Evolutionary conservation across 2,113 vertebrate species (phyloP).

Genomic region (Mobula hypostoma): DNA sequence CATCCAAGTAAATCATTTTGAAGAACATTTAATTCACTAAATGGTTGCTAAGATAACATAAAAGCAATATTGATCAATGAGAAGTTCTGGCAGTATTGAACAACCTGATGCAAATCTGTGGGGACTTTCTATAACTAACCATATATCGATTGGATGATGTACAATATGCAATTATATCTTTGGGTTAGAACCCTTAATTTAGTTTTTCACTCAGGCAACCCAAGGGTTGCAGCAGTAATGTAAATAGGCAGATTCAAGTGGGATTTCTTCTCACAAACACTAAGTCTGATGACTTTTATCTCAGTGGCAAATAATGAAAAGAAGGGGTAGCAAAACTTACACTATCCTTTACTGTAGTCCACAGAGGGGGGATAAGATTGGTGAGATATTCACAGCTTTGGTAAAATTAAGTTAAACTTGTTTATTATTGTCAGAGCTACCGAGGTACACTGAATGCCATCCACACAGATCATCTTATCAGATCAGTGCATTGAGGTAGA

Average conservation of each 20-base stretch:
- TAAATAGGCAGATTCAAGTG: neutral
- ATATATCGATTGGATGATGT: neutral
- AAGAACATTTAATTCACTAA: slow-evolving; percentile 3
- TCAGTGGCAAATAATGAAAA: neutral
- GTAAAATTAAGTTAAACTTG: too few species aligned
- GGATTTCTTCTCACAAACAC: neutral
- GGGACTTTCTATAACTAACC: slow-evolving; percentile 23
- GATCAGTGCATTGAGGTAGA: too few species aligned
- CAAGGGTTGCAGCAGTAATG: neutral
- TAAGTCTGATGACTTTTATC: neutral
- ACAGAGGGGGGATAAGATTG: neutral
- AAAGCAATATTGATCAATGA: slow-evolving; percentile 9
- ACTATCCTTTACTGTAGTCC: neutral
- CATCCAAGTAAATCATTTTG: neutral
- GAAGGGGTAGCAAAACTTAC: neutral
- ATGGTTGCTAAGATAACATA: neutral
- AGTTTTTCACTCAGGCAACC: neutral
- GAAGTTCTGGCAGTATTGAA: neutral
- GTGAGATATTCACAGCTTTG: too few species aligned
- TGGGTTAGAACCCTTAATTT: neutral
- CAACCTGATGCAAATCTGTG: neutral
- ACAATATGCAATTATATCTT: neutral
- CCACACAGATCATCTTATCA: too few species aligned
- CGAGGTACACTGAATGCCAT: too few species aligned
- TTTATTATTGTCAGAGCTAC: too few species aligned